Conservation (phyloP, 2,113 vertebrate genomes). For the Gopherus evgoodei region DNA sequence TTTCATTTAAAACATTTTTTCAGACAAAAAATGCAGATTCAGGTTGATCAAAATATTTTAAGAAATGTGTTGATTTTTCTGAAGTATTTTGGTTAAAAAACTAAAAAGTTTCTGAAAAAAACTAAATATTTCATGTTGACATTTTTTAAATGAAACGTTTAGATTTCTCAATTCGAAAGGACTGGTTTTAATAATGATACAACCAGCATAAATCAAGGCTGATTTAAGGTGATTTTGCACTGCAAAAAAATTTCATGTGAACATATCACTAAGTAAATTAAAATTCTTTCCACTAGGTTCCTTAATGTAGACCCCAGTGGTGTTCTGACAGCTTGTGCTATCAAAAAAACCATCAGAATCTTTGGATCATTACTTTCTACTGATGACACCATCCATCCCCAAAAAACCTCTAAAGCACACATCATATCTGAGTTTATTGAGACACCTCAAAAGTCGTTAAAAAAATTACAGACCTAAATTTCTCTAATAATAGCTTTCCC, state of each 20-base stretch:
- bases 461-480: background rate
- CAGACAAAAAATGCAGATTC: too few species aligned
- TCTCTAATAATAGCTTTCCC: background rate
- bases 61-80: too few species aligned
- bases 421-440: conserved; percentile 12
- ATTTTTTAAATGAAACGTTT: background rate
- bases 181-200: background rate
- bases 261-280: background rate
- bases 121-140: too few species aligned
- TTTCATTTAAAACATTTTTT: too few species aligned
- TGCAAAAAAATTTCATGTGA: background rate
- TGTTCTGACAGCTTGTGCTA: background rate
- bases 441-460: conserved; percentile 1
- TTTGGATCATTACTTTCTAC: background rate
- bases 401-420: background rate
- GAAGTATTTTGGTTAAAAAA: too few species aligned
- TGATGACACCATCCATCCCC: background rate
- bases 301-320: background rate
- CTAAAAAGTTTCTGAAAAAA: too few species aligned
- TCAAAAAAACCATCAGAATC: conserved; percentile 4
- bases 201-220: background rate
- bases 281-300: background rate
- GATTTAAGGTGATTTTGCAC: background rate
- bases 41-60: too few species aligned
- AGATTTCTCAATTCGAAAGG: background rate